phyloP scores from a whole-genome alignment of 2,888 invertebrate genomes.

The Oligia strigilis region DNA sequence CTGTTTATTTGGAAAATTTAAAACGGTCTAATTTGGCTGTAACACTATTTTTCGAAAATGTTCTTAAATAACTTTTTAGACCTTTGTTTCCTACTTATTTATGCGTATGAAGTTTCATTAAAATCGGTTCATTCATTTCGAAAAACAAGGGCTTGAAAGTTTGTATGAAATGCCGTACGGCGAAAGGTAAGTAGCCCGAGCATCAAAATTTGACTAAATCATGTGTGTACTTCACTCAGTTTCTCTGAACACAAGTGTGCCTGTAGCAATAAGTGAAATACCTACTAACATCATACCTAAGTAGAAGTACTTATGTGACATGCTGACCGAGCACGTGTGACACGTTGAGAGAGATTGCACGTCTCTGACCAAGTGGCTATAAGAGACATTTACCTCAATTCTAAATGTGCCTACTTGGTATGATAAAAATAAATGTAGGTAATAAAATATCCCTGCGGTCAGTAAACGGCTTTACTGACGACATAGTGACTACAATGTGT shows the following conservation, averaged over 20 bases:
- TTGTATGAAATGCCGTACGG: too few relatives aligned
- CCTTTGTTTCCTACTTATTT: too few relatives aligned
- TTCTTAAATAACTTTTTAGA: too few relatives aligned
- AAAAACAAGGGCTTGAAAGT: too few relatives aligned
- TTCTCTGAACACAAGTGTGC: conserved; percentile 9
- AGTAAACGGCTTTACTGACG: not conserved
- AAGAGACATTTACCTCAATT: conserved; percentile 32
- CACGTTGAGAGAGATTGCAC: conserved; percentile 33
- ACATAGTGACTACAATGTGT: not conserved
- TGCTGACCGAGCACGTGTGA: conserved; percentile 42
- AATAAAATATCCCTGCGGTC: conserved; percentile 29
- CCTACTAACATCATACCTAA: conserved; percentile 6
- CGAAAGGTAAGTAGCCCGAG: conserved; percentile 11
- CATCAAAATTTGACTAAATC: not conserved
- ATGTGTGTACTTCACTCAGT: not conserved
- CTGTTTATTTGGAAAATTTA: too few relatives aligned
- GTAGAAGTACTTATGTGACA: conserved; percentile 26
- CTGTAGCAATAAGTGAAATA: conserved; percentile 43
- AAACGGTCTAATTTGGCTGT: too few relatives aligned
- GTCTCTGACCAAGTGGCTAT: conserved; percentile 3
- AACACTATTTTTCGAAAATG: too few relatives aligned
- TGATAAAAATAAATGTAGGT: conserved; percentile 37
- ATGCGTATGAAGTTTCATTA: too few relatives aligned
- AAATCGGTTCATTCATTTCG: too few relatives aligned
- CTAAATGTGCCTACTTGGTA: conserved; percentile 8